Evolutionary conservation across 1,140 invertebrate genomes (phyloP).

Genomic region (Eupristina koningsbergeri): DNA sequence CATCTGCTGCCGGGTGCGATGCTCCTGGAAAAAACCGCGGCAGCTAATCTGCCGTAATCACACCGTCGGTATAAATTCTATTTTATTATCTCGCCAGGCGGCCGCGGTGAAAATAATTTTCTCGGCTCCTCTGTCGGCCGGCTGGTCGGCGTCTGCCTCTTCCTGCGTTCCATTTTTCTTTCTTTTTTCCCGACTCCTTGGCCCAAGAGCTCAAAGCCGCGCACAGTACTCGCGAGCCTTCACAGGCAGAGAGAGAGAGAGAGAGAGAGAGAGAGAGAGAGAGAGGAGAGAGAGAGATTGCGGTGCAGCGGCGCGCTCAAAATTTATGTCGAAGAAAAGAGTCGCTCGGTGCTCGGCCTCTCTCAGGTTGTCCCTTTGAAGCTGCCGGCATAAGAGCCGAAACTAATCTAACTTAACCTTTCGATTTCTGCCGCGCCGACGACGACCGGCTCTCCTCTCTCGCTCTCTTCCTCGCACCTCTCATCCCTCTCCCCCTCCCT

Average conservation of each 20-base stretch:
- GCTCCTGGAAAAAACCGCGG: neutral
- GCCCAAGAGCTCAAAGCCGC: neutral
- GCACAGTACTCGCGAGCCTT: conserved; percentile 13
- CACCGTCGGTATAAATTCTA: conserved; percentile 48
- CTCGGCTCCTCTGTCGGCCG: conserved; percentile 14
- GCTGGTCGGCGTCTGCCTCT: neutral
- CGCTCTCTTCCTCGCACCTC: neutral
- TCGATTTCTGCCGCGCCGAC: conserved; percentile 47
- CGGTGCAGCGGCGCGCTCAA: conserved; percentile 40
- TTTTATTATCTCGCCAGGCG: conserved; percentile 48
- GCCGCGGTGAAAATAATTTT: conserved; percentile 48
- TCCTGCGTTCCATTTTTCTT: neutral
- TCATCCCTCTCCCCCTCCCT: conserved; percentile 2
- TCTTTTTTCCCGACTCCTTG: neutral
- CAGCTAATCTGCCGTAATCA: conserved; percentile 44
- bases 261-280: neutral
- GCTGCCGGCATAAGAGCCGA: conserved; percentile 53
- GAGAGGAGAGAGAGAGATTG: neutral
- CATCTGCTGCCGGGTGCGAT: neutral
- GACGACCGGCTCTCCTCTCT: neutral
- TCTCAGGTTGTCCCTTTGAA: conserved; percentile 48
- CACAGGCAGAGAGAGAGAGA: neutral
- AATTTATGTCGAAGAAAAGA: conserved; percentile 53
- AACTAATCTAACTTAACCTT: conserved; percentile 55
- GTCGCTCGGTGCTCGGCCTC: conserved; percentile 13